Base-by-base conservation (phyloP, 2,113 vertebrate species). In the Alaudala cheleensis region DNA sequence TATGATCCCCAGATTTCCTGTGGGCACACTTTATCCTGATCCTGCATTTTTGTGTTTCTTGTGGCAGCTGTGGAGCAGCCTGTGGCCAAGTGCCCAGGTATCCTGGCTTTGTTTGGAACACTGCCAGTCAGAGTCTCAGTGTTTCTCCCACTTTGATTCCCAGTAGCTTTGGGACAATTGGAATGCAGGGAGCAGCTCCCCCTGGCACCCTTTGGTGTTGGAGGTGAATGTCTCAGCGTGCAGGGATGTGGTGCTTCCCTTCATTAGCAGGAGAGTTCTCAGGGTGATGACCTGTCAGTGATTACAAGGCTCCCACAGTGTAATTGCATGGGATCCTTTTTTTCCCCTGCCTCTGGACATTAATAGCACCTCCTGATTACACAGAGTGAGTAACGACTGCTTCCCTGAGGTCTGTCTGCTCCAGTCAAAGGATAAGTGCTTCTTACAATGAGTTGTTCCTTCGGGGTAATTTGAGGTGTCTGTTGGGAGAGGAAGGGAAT, bases 261-360 rank as follows among this genome's bases (percentile, higher is more conserved):
- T 92, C 88, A 64, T 88, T 93, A 92, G 92, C 73, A 69, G 77
- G 66, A 90, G 83, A 79, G 78, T 40, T 82, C 64, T 56, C 0
- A 8, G 69, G 86, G 86, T 78, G 83, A 31, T 89, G 90, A 84
- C 92, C 82, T 88, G 77, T 90, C n/a, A 93, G 71, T 73, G 78
- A 90, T 93, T 88, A 60, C 95, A 80, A 45, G 56, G 71, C 90
- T 94, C 77, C 65, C 58, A 37, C 23, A 1, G 78, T 80, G 66
- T 62, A 88, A 94, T 85, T 93, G 94, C 86, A 39, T 17, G 20
- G 34, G 79, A 49, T 71, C 64, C 87, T 79, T 89, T 95, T 69
- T 47, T 44, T 88, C 25, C 84, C 89, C 80, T 74, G 93, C 93
- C 86, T 93, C 74, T 95, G 93, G 94, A 81, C 83, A 54, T 87